Conservation (phyloP, 2,113 vertebrate genomes). For the Telmatochromis sp. region DNA sequence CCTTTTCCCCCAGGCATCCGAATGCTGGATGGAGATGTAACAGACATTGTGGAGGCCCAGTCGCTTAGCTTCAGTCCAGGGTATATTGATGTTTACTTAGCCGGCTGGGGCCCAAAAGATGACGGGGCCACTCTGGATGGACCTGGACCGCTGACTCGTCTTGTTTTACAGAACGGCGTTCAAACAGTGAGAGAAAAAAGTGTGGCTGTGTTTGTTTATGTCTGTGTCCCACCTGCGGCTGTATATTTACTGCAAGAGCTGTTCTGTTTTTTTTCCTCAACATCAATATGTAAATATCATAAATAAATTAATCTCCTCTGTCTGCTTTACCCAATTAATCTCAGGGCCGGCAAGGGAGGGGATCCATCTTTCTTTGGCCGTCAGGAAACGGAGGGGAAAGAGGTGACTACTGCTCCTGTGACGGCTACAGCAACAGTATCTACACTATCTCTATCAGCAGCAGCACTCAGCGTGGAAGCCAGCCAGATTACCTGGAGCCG, state of each 20-base stretch:
- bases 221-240: neutral
- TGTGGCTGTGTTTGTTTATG: neutral
- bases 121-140: conserved; percentile 91
- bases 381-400: conserved; percentile 85
- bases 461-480: conserved; percentile 72
- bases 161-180: conserved; percentile 83
- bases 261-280: neutral
- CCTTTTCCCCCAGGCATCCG: conserved; percentile 78
- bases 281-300: conserved; percentile 18
- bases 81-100: conserved; percentile 90
- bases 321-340: neutral
- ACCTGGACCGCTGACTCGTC: conserved; percentile 84
- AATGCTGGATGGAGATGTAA: conserved; percentile 93
- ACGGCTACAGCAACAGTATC: conserved; percentile 92
- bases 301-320: conserved; percentile 3
- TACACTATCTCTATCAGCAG: conserved; percentile 91
- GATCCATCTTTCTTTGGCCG: conserved; percentile 90
- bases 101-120: conserved; percentile 95
- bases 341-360: conserved; percentile 82
- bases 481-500: conserved; percentile 84
- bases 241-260: conserved; percentile 10
- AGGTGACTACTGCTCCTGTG: conserved; percentile 90
- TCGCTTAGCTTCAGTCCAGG: conserved; percentile 87
- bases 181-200: conserved; percentile 73
- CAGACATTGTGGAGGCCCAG: conserved; percentile 90